Percentiles rank a stretch among this genome's conserved stretches.
Evolutionary conservation across 2,113 vertebrate species (phyloP).

Genomic region (Myodes glareolus): DNA sequence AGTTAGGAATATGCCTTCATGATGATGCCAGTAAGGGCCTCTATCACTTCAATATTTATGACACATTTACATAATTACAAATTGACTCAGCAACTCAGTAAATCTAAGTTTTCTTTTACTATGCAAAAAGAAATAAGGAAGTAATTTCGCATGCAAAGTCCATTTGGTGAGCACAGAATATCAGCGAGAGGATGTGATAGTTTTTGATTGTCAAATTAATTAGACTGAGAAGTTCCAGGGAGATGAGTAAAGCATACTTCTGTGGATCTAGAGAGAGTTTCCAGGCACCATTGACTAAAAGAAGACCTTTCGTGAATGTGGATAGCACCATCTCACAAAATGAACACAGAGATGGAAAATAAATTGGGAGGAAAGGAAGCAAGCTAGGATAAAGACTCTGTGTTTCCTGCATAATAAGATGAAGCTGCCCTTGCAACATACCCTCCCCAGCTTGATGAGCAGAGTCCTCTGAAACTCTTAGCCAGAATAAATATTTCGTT

Average conservation of each 20-base stretch:
- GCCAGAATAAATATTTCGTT: not conserved
- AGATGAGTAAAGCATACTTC: not conserved
- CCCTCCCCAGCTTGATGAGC: not conserved
- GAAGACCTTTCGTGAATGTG: not conserved
- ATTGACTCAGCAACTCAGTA: not conserved
- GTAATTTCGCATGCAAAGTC: not conserved
- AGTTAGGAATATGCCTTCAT: not conserved
- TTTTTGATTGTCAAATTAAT: not conserved
- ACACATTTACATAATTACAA: not conserved
- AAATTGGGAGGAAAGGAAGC: too few relatives aligned
- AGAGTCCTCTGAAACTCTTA: not conserved
- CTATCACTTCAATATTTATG: not conserved
- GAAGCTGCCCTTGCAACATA: not conserved
- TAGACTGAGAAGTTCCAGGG: not conserved
- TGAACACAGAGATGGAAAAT: not conserved
- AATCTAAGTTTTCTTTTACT: not conserved
- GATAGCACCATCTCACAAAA: not conserved
- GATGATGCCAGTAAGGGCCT: not conserved
- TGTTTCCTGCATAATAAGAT: not conserved
- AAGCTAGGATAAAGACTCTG: not conserved
- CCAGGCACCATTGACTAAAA: not conserved
- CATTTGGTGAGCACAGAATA: not conserved
- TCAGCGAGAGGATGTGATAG: not conserved
- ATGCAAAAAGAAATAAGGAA: not conserved
- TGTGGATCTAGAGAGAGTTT: not conserved